A percentile compares a stretch with the other conserved stretches of the same genome.
Conservation (phyloP, 2,888 invertebrate species). For the Marronus borbonicus region DNA sequence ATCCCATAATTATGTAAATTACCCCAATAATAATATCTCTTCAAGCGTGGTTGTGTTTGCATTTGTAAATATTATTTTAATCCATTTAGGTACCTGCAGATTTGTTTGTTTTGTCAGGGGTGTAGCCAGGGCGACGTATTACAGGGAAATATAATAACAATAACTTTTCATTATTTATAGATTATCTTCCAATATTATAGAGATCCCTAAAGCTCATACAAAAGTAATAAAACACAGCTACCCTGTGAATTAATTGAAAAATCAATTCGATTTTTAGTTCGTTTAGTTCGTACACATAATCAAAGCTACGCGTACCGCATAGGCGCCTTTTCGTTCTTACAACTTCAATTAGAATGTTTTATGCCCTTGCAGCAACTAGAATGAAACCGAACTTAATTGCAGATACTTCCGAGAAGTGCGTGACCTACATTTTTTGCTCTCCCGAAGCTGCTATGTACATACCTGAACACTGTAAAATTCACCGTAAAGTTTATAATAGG, state of each 20-base stretch:
- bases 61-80: too few relatives aligned
- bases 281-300: not conserved
- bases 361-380: conserved; percentile 11
- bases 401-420: conserved; percentile 48
- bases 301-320: not conserved
- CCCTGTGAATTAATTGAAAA: not conserved
- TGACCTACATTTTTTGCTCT: conserved; percentile 50
- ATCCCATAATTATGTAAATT: too few relatives aligned
- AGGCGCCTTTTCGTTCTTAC: conserved; percentile 1
- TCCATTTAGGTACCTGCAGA: too few relatives aligned
- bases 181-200: too few relatives aligned
- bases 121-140: too few relatives aligned
- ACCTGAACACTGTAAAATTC: conserved; percentile 49
- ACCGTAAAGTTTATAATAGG: conserved; percentile 48
- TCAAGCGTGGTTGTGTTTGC: too few relatives aligned
- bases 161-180: too few relatives aligned
- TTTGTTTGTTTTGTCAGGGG: too few relatives aligned
- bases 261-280: conserved; percentile 7
- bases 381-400: conserved; percentile 42
- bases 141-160: too few relatives aligned
- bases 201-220: too few relatives aligned
- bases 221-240: too few relatives aligned
- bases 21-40: too few relatives aligned
- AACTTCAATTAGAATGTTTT: conserved; percentile 32
- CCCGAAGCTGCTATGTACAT: conserved; percentile 25